These are phyloP conservation scores for Dromiciops gliroides DNA, from an alignment of 2,113 vertebrate species.

Conservation along the genomic window DNA sequence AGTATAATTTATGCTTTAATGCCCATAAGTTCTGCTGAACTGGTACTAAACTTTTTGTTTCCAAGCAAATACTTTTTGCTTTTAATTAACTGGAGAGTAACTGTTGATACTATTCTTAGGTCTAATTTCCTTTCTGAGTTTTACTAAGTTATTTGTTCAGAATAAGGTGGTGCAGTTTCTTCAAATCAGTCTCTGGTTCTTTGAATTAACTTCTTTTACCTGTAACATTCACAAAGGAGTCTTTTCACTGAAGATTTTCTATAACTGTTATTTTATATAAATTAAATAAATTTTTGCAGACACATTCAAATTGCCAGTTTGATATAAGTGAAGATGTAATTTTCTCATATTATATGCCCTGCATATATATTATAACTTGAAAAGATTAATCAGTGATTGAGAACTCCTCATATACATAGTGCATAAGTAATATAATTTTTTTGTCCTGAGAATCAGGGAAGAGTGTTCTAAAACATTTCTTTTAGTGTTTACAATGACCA, in stretches of 20 bases:
- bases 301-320: constrained; percentile 57
- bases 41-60: constrained; percentile 50
- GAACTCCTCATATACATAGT: not conserved
- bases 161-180: not conserved
- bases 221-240: constrained; percentile 54
- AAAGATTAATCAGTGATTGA: constrained; percentile 4
- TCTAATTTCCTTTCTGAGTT: constrained; percentile 45
- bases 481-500: not conserved
- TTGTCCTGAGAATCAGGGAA: not conserved
- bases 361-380: constrained; percentile 47
- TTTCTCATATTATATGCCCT: constrained; percentile 55
- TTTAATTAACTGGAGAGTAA: constrained; percentile 52
- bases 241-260: constrained; percentile 50
- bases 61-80: constrained; percentile 31
- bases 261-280: constrained; percentile 59
- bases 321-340: constrained; percentile 47
- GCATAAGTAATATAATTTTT: not conserved
- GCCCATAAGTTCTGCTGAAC: constrained; percentile 53
- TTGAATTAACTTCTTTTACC: constrained; percentile 51
- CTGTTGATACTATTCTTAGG: constrained; percentile 26
- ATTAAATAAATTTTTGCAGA: constrained; percentile 28
- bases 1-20: constrained; percentile 36
- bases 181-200: constrained; percentile 49
- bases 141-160: not conserved
- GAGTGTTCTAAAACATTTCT: not conserved